Conservation (phyloP, 2,797 vertebrate species). For the Galago senegalensis region DNA sequence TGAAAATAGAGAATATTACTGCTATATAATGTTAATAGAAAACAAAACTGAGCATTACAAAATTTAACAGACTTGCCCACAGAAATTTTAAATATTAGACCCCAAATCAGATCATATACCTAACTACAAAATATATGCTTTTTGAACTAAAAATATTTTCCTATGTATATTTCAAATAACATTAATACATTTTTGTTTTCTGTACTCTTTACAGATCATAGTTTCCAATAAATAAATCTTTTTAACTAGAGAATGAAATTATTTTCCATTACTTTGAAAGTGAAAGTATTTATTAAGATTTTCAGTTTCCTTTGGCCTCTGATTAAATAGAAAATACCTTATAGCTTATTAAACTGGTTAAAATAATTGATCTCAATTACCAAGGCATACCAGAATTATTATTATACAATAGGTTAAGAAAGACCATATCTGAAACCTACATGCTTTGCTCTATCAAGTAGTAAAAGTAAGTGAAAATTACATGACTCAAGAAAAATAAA, state of each 20-base stretch:
- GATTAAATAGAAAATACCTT: neutral
- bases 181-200: neutral
- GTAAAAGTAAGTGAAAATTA: neutral
- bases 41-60: constrained; percentile 7
- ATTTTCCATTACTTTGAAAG: neutral
- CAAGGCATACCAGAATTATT: neutral
- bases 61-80: neutral
- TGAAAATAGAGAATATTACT: constrained; percentile 11
- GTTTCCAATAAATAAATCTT: neutral
- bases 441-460: neutral
- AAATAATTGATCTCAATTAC: neutral
- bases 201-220: neutral
- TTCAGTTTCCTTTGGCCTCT: neutral
- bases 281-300: neutral
- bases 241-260: neutral
- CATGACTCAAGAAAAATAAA: neutral
- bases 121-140: neutral
- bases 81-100: neutral
- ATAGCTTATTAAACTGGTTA: neutral
- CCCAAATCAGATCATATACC: neutral
- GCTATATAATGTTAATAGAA: neutral
- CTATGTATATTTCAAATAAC: neutral
- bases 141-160: neutral
- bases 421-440: neutral
- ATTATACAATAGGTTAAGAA: neutral